Conservation (phyloP, 2,888 invertebrate genomes). For the Lobophora halterata region DNA sequence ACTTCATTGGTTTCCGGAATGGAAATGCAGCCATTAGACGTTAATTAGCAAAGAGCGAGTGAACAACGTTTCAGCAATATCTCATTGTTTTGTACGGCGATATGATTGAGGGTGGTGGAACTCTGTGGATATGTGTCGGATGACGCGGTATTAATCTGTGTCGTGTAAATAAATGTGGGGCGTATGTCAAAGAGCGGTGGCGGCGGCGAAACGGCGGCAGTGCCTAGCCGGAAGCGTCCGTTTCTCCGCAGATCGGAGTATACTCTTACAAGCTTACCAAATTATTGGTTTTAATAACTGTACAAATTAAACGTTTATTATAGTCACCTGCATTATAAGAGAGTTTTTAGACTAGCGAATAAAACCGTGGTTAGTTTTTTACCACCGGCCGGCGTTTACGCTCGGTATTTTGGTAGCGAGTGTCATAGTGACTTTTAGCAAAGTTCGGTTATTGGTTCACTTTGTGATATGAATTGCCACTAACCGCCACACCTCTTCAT, state of each 20-base stretch:
- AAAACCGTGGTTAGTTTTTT: too few species aligned
- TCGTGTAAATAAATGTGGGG: constrained; percentile 71
- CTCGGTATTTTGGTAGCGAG: too few species aligned
- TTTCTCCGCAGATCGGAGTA: constrained; percentile 48
- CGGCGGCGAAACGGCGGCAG: constrained; percentile 41
- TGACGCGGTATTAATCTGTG: constrained; percentile 70
- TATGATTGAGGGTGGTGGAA: constrained; percentile 53
- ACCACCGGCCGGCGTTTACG: too few species aligned
- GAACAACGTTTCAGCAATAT: constrained; percentile 10
- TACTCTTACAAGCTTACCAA: constrained; percentile 43
- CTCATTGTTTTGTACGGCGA: constrained; percentile 41
- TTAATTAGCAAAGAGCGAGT: constrained; percentile 30
- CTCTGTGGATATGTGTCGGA: constrained; percentile 60
- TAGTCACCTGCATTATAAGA: too few species aligned
- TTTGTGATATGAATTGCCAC: too few species aligned
- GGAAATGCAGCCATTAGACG: constrained; percentile 5
- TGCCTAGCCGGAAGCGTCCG: constrained; percentile 41
- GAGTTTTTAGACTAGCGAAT: too few species aligned
- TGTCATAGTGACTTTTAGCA: too few species aligned
- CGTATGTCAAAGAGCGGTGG: constrained; percentile 51
- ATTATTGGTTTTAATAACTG: too few species aligned
- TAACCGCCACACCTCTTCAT: too few species aligned
- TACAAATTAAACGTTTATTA: too few species aligned
- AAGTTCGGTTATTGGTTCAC: too few species aligned
- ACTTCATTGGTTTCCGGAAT: neutral